Evolutionary conservation across 2,888 invertebrate genomes (phyloP), one percentile per base, ranked within the genome.

Genomic region (Cryptocheilus praepositus): DNA sequence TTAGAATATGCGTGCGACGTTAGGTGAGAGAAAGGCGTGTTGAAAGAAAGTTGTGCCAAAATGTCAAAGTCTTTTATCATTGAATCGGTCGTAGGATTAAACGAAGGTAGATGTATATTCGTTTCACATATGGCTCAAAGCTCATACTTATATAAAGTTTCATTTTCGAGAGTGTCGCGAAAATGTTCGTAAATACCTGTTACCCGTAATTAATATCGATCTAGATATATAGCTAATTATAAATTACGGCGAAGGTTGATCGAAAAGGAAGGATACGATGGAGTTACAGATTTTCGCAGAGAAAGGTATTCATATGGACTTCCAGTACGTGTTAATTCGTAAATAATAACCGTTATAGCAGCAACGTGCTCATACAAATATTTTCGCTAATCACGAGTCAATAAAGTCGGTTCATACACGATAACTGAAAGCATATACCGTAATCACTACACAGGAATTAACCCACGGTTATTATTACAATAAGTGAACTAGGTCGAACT

Each of bases 1-100:
- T 53, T 46, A 52, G 52, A 49, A 61, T 58, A 52, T 69, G 58
- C 58, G 43, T 61, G 66, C 28, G 53, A 4, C 25, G 16, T 28
- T 59, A 36, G 46, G 53, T 7, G 54, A 64, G 13, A 49, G 36
- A 36, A 36, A 11, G 36, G 16, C 49, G 16, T 64, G 49, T 60
- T 51, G 63, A 36, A 67, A 19, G 28, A 8, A 67, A 67, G 52
- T n/a, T 19, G 70, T 70, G 70, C 70, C 70, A 70, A 70, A n/a
- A 70, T 55, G 56, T 59, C 36, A 55, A 61, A 60, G 25, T 61
- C 28, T 56, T 44, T 59, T 58, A 51, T 53, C 18, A 54, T 45
- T 44, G 18, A 44, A 19, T 44, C 57, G 51, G 51, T 44, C 21
- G 43, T 65, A 66, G 52, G 25, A 28, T 15, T n/a, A n/a, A n/a